Base-by-base conservation (phyloP, 2,797 vertebrate species). In the Lepus townsendii region DNA sequence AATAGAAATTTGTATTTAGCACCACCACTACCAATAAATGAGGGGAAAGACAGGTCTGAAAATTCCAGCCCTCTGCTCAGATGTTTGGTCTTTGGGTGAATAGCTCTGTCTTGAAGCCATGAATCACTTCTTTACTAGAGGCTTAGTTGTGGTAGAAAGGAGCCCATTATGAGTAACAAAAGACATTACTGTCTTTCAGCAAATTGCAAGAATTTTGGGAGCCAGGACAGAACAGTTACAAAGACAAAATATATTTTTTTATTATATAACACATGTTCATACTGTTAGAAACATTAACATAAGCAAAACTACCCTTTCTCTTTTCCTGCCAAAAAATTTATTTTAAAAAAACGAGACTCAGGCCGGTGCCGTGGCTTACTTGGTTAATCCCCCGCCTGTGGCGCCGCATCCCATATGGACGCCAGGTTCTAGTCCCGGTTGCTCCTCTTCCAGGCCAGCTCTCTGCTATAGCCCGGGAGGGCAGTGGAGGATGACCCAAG, bases 241-340 rank as follows among this genome's bases (percentile, higher is more conserved):
- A 76, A 75, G 42, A 62, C 62, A 47, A 94, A 86, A 75, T 75
- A 63, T 8, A 76, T 42, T 82, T 47, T 42, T 94, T 86, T 80
- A 65, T 88, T 71, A n/a, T 73, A 35, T 83, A 2, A 20, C 27
- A 72, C 13, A 71, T 9, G 62, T 27, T 83, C 47, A 69, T 7
- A 17, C n/a, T 75, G 11, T 83, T 88, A 89, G 63, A 88, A 69
- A 20, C 17, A 35, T 54, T 80, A 83, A 80, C 4, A 32, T 75
- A 71, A 79, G 13, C 60, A 65, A 63, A 92, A 86, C 8, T 89
- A 62, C 63, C 42, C 24, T 69, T 20, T 62, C 16, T 17, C 14
- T 78, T 2, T 83, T 90, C 77, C 54, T 90, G 22, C 47, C 57
- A 63, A 78, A 80, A 20, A 68, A 14, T 72, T 66, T 68, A 32